Evolutionary conservation across 2,888 invertebrate genomes (phyloP).

Genomic region (Eristalis pertinax): DNA sequence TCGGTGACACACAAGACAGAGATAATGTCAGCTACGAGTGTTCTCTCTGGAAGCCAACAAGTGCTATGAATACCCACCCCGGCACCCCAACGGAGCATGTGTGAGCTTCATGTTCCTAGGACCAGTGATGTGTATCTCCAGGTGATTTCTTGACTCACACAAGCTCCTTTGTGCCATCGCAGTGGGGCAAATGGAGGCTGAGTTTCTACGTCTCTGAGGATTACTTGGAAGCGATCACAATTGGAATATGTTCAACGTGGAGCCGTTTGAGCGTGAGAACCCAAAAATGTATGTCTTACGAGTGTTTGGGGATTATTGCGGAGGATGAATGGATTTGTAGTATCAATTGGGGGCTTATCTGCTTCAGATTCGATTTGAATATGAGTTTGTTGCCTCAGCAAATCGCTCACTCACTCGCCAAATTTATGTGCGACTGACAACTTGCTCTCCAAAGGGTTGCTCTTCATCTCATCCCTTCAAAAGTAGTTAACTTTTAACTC

Average conservation of each 20-base stretch:
- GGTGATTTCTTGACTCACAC: not conserved
- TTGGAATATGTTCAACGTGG: not conserved
- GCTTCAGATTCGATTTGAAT: not conserved
- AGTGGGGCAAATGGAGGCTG: not conserved
- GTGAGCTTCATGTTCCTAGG: not conserved
- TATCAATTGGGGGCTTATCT: not conserved
- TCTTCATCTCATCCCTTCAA: not conserved
- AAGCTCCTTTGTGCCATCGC: not conserved
- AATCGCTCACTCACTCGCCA: not conserved
- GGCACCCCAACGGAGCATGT: not conserved
- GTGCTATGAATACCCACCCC: conserved; percentile 10
- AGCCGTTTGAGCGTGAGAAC: not conserved
- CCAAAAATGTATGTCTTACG: not conserved
- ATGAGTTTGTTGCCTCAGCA: not conserved
- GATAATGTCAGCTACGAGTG: conserved; percentile 8
- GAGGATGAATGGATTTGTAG: not conserved
- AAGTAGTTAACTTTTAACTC: not conserved
- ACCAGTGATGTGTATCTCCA: not conserved
- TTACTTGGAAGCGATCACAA: not conserved
- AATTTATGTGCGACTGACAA: not conserved
- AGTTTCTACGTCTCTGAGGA: not conserved
- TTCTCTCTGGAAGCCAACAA: conserved; percentile 18
- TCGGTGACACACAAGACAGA: conserved; percentile 5
- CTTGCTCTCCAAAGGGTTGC: not conserved
- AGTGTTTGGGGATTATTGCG: not conserved